Evolutionary conservation across 2,888 invertebrate genomes (phyloP).

Genomic region (Brenthis daphne): DNA sequence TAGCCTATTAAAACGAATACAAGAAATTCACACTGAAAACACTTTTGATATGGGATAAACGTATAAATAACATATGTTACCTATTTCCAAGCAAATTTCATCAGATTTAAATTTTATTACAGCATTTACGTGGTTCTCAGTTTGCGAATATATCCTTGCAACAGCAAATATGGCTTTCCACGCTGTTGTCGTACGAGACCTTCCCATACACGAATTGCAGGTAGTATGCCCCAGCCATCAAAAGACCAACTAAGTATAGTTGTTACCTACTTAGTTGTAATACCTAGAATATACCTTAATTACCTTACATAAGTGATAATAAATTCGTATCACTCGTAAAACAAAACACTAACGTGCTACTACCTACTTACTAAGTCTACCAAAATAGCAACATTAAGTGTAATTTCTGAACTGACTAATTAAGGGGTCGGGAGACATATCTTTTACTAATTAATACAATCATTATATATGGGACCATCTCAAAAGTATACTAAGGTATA

Average conservation of each 20-base stretch:
- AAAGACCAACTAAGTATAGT: slow-evolving; percentile 67
- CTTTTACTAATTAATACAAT: slow-evolving; percentile 5
- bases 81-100: not conserved
- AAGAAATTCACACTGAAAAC: too few relatives aligned
- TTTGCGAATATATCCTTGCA: slow-evolving; percentile 96
- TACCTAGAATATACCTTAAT: not conserved
- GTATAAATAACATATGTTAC: too few relatives aligned
- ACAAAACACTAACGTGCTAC: slow-evolving; percentile 7
- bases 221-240: slow-evolving; percentile 81
- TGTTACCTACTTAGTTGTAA: slow-evolving; percentile 7
- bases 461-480: slow-evolving; percentile 11
- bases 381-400: slow-evolving; percentile 1
- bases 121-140: slow-evolving; percentile 98
- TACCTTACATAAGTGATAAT: not conserved
- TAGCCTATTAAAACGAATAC: not conserved
- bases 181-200: slow-evolving; percentile 92
- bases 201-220: slow-evolving; percentile 90
- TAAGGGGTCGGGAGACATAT: slow-evolving; percentile 4
- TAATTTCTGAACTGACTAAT: not conserved
- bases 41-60: too few relatives aligned
- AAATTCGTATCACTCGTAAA: slow-evolving; percentile 12
- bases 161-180: slow-evolving; percentile 97
- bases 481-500: not conserved
- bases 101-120: slow-evolving; percentile 54
- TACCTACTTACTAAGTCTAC: not conserved